Evolutionary conservation across 2,113 vertebrate genomes (phyloP).

Genomic region (Pipa parva): DNA sequence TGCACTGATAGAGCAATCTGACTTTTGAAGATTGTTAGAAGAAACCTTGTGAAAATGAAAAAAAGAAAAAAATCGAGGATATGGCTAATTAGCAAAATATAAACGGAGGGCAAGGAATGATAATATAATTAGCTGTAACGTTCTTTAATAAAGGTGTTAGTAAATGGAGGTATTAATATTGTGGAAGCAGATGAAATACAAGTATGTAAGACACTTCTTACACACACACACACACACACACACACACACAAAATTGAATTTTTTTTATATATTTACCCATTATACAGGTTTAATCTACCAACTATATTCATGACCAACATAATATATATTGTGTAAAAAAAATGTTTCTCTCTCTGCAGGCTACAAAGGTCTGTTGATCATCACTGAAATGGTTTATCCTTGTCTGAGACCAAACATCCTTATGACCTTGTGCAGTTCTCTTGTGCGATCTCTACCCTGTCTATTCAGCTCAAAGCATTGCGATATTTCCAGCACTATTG

Average conservation of each 20-base stretch:
- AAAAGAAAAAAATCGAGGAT: conserved; percentile 9
- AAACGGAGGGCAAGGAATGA: conserved; percentile 15
- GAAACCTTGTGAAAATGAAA: neutral
- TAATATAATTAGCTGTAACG: conserved; percentile 3
- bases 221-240: too few relatives aligned
- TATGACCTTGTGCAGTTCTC: conserved; percentile 6
- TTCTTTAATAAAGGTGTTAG: conserved; percentile 10
- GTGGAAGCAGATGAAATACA: neutral
- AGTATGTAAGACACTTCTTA: too few relatives aligned
- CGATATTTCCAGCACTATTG: neutral
- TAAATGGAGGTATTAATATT: conserved; percentile 18
- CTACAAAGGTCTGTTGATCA: neutral
- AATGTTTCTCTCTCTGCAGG: neutral
- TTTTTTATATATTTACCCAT: too few relatives aligned
- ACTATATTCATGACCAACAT: neutral
- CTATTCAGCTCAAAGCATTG: neutral
- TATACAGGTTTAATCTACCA: neutral
- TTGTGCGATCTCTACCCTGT: conserved; percentile 1
- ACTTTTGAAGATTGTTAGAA: neutral
- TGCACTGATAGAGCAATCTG: neutral
- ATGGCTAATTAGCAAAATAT: conserved; percentile 26
- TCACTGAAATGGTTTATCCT: neutral
- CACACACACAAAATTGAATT: too few relatives aligned
- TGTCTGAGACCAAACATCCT: neutral
- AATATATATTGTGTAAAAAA: neutral